Evolutionary conservation across 2,113 vertebrate species (phyloP).

Genomic region (Anarhynchus alexandrinus): DNA sequence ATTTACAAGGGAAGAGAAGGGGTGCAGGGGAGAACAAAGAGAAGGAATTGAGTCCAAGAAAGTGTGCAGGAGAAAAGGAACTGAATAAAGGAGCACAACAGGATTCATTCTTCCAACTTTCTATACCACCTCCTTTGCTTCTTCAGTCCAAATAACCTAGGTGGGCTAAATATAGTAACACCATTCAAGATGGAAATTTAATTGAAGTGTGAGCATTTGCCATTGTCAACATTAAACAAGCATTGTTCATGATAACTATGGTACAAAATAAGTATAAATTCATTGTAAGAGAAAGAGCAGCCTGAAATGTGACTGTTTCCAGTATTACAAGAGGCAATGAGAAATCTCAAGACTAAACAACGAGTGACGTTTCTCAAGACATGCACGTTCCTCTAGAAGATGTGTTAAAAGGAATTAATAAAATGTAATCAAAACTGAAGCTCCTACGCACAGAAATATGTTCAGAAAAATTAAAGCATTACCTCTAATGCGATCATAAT

Average conservation of each 20-base stretch:
- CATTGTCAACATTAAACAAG: background rate
- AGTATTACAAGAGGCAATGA: background rate
- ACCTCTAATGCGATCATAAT: background rate
- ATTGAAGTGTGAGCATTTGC: background rate
- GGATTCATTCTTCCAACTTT: slow-evolving; percentile 4
- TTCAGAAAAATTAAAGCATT: background rate
- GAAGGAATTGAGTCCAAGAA: slow-evolving; percentile 17
- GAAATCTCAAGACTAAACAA: background rate
- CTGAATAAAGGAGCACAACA: slow-evolving; percentile 7
- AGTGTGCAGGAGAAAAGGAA: slow-evolving; percentile 28
- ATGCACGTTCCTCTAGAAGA: background rate
- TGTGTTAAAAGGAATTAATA: background rate
- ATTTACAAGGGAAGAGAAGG: slow-evolving; percentile 55
- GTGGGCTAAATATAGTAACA: slow-evolving; percentile 7
- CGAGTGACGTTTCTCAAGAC: background rate
- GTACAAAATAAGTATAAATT: background rate
- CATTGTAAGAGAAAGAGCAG: background rate
- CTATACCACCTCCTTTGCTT: background rate
- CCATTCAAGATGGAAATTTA: background rate
- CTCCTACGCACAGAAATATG: background rate
- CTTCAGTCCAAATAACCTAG: background rate
- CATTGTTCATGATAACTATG: background rate
- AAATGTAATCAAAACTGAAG: background rate
- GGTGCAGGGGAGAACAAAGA: slow-evolving; percentile 41
- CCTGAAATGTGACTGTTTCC: background rate